Evolutionary conservation across 2,888 invertebrate species (phyloP).

Genomic region (Dynastes maya): DNA sequence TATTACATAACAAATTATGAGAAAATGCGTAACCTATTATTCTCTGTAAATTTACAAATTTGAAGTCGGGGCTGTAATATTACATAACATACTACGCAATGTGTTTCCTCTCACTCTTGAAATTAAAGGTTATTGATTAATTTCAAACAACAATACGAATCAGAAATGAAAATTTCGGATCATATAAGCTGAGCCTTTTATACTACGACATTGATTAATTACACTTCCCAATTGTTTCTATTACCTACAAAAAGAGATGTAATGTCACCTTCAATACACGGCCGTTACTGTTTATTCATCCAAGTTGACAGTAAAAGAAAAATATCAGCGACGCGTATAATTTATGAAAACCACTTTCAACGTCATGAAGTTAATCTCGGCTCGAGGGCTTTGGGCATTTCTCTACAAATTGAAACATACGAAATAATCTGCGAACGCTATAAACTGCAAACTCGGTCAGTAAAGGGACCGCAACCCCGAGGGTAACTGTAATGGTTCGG

Average conservation of each 20-base stretch:
- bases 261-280: conserved; percentile 13
- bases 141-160: too few relatives aligned
- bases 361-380: conserved; percentile 41
- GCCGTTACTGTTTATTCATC: neutral
- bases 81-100: too few relatives aligned
- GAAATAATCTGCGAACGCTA: conserved; percentile 45
- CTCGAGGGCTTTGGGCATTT: conserved; percentile 40
- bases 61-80: too few relatives aligned
- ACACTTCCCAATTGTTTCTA: neutral
- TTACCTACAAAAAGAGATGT: neutral
- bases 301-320: conserved; percentile 36
- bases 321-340: conserved; percentile 12
- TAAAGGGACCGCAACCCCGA: conserved; percentile 56
- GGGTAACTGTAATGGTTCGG: conserved; percentile 54
- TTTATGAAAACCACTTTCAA: conserved; percentile 29
- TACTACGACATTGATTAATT: neutral
- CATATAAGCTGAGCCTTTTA: neutral
- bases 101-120: too few relatives aligned
- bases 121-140: too few relatives aligned
- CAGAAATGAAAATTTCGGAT: too few relatives aligned
- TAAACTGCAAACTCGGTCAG: conserved; percentile 48
- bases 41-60: too few relatives aligned
- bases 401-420: conserved; percentile 48
- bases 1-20: too few relatives aligned
- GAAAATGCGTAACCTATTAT: too few relatives aligned